phyloP scores from a whole-genome alignment of 1,140 invertebrate species.

The Aphidius gifuensis region DNA sequence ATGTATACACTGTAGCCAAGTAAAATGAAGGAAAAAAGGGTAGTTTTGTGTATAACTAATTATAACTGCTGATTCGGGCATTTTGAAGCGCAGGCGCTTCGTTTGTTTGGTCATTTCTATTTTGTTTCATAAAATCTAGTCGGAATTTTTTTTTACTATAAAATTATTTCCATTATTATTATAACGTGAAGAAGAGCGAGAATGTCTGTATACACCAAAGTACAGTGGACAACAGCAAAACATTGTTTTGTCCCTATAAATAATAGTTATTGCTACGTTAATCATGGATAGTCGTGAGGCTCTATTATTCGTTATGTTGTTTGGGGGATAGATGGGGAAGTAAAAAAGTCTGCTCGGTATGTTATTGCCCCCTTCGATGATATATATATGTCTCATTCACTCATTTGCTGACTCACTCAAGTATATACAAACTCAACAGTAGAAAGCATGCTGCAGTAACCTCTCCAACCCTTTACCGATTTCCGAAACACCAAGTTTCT shows the following conservation, averaged over 20 bases:
- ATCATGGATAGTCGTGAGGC: conserved; percentile 46
- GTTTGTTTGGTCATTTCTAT: too few species aligned
- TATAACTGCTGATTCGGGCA: conserved; percentile 40
- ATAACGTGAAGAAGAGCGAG: not conserved
- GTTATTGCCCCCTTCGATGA: conserved; percentile 43
- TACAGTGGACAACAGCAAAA: conserved; percentile 43
- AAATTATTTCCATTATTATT: too few species aligned
- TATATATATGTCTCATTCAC: not conserved
- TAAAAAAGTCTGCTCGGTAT: conserved; percentile 30
- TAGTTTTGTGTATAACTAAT: not conserved
- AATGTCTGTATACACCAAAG: not conserved
- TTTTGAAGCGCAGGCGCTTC: conserved; percentile 16
- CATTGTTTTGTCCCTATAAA: conserved; percentile 51
- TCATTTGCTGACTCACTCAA: too few species aligned
- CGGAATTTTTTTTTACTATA: too few species aligned
- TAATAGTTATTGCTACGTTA: conserved; percentile 52
- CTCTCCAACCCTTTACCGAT: too few species aligned
- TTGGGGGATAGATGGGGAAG: conserved; percentile 12
- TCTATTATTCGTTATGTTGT: conserved; percentile 41
- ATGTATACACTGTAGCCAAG: too few species aligned
- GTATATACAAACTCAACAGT: too few species aligned
- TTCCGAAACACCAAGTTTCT: too few species aligned
- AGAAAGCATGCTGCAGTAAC: too few species aligned
- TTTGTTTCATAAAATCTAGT: too few species aligned
- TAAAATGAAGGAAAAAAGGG: too few species aligned